phyloP scores from a whole-genome alignment of 64 coral and sea anemone genomes.

The Stichodactyla mertensii region DNA sequence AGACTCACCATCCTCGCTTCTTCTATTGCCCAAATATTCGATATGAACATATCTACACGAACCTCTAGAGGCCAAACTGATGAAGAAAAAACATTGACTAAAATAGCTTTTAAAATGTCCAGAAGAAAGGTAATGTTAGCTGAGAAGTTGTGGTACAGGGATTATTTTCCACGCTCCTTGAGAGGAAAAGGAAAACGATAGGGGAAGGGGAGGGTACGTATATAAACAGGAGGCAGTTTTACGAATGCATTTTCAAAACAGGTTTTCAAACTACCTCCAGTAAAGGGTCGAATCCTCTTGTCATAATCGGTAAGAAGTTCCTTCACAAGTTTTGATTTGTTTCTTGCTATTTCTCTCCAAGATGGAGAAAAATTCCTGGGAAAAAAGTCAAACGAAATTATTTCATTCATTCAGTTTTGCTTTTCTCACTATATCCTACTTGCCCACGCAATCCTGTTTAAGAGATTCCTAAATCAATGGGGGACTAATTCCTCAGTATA shows the following conservation, averaged over 20 bases:
- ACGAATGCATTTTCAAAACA: neutral
- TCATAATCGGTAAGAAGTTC: slow-evolving; percentile 54
- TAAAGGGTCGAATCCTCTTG: slow-evolving; percentile 85
- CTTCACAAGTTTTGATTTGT: slow-evolving; percentile 62
- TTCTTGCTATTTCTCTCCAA: slow-evolving; percentile 70
- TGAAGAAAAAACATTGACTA: neutral
- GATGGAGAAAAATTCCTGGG: neutral
- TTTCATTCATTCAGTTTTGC: too few species aligned
- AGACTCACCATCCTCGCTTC: slow-evolving; percentile 77
- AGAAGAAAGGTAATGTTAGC: too few species aligned
- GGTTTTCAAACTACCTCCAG: slow-evolving; percentile 43
- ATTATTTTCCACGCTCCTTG: too few species aligned
- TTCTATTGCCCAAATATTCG: slow-evolving; percentile 92
- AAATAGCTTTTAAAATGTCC: neutral
- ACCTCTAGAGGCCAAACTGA: slow-evolving; percentile 70
- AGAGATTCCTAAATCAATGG: too few species aligned
- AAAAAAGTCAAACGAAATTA: neutral
- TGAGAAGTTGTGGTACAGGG: too few species aligned
- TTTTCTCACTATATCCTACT: too few species aligned
- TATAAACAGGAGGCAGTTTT: neutral
- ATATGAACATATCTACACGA: slow-evolving; percentile 65
- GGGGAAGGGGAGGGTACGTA: neutral
- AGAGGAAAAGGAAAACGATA: too few species aligned
- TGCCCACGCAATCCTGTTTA: too few species aligned
- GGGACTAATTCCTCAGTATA: too few species aligned